A percentile compares a stretch with the other conserved stretches of the same genome.
These are phyloP conservation scores for Canis aureus DNA, from an alignment of 2,113 vertebrate species.

Conservation along the genomic window DNA sequence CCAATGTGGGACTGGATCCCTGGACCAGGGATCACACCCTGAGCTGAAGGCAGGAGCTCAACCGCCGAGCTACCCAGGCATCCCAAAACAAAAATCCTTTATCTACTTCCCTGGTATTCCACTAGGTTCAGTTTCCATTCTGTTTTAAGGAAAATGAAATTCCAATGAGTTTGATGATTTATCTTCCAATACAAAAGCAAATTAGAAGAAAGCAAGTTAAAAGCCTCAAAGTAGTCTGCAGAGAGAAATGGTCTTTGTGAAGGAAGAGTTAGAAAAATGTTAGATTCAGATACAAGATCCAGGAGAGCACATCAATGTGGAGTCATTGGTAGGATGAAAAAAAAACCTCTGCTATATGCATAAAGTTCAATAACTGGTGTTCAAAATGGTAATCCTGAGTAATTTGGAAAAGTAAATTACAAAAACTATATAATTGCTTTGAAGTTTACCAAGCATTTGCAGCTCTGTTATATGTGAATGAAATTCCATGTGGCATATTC, in stretches of 20 bases:
- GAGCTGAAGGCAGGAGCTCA: no score
- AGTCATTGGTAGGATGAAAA: not conserved
- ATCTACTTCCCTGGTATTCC: not conserved
- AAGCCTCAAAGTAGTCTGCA: not conserved
- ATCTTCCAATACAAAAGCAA: constrained; percentile 35
- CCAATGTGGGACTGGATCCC: no score
- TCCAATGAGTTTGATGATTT: not conserved
- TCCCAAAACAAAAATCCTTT: not conserved
- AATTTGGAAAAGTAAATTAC: not conserved
- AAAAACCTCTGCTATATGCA: accelerated
- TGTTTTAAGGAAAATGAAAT: not conserved
- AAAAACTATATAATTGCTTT: constrained; percentile 10
- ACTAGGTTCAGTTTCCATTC: not conserved
- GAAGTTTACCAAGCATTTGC: constrained; percentile 43
- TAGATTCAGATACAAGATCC: not conserved
- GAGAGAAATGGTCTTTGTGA: not conserved
- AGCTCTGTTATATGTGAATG: not conserved
- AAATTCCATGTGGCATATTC: not conserved
- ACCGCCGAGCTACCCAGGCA: no score
- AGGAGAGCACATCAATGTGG: not conserved
- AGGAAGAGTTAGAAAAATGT: not conserved
- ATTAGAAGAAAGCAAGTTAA: not conserved
- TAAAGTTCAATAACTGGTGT: not conserved
- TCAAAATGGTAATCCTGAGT: not conserved
- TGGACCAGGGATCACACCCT: no score